phyloP scores from a whole-genome alignment of 2,113 vertebrate species.

The Coregonus clupeaformis region DNA sequence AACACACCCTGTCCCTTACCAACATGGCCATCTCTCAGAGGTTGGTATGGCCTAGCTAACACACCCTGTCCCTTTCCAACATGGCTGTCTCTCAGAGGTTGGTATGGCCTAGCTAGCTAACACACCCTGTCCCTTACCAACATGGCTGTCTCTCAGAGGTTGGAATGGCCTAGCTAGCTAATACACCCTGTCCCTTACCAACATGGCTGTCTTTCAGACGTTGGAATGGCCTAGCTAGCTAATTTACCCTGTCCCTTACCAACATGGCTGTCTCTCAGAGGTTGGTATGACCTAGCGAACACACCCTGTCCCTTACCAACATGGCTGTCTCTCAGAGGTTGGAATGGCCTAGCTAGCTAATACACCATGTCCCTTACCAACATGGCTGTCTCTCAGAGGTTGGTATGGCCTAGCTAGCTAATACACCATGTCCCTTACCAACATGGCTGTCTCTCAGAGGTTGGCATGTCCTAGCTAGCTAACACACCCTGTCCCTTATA shows the following conservation, averaged over 20 bases:
- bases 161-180: background rate
- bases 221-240: slow-evolving; percentile 18
- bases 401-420: too few relatives aligned
- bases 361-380: background rate
- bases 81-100: slow-evolving; percentile 19
- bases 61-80: background rate
- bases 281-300: background rate
- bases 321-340: background rate
- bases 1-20: slow-evolving; percentile 47
- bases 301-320: background rate
- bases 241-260: background rate
- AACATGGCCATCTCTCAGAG: slow-evolving; percentile 55
- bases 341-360: background rate
- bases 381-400: background rate
- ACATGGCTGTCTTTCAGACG: slow-evolving; percentile 56
- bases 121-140: background rate
- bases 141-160: background rate
- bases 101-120: too few relatives aligned
- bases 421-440: too few relatives aligned
- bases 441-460: background rate
- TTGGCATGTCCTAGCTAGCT: background rate
- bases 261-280: slow-evolving; percentile 20
- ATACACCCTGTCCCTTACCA: slow-evolving; percentile 51
- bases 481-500: background rate
- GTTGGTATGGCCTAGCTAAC: slow-evolving; percentile 26